Base-by-base conservation (phyloP, 2,888 invertebrate species). In the Cyrtodaria siliqua region DNA sequence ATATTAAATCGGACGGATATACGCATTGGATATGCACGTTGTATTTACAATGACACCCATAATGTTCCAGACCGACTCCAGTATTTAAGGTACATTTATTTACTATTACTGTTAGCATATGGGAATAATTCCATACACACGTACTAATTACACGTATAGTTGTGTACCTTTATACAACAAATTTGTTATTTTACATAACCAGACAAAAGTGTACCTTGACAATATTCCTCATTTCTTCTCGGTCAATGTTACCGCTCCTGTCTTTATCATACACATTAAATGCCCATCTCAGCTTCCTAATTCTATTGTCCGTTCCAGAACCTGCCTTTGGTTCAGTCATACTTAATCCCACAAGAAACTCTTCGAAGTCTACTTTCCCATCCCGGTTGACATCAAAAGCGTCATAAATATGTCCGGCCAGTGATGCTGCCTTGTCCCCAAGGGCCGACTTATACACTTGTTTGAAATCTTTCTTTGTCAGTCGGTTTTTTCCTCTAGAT, bases 241-340 rank as follows among this genome's bases (percentile, higher is more conserved):
- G 68, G 55, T 74, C 74, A 57, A 81, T 81, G 8, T 74, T 81
- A 6, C 78, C 78, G 59, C 78, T 81, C 33, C 66, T 40, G 61
- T 81, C 81, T 55, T 64, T 64, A 55, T 81, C 81, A 27, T 78
- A 81, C 0, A 78, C 81, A 49, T 78, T 74, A 44, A 81, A 81
- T 9, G 75, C 74, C 74, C 78, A 81, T 40, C 67, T 50, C 27
- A 78, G 33, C 56, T 53, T 71, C 27, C 49, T 63, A n/a, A 66
- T 14, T 38, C 73, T 42, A n/a, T 52, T 38, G 8, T 60, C 18
- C n/a, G 52, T 18, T 23, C 66, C 70, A 3, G 50, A 52, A 12
- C 47, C 47, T 4, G 49, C 50, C 18, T 47, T 29, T 20, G 60
- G 61, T 24, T 81, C 81, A 9, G 81, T 63, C n/a, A 81, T 49